Conservation (phyloP, 1,140 invertebrate genomes). For the Drosophila bocqueti region DNA sequence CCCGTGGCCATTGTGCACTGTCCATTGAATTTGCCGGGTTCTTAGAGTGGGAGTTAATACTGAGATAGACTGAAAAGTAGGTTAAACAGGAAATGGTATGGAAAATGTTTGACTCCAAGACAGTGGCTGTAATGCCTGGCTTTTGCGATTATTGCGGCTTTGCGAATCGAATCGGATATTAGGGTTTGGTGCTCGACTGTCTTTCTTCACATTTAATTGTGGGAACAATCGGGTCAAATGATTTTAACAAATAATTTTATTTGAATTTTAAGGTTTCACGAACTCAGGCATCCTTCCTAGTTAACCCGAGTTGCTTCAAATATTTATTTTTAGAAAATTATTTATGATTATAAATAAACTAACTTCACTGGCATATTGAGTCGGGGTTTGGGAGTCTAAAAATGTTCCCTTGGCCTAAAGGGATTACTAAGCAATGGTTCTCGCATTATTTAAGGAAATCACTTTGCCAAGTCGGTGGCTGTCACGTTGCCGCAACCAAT, state of each 20-base stretch:
- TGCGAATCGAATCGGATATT: neutral
- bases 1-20: conserved; percentile 25
- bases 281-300: neutral
- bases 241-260: neutral
- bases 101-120: conserved; percentile 11
- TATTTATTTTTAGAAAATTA: no score
- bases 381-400: neutral
- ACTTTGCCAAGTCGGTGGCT: conserved; percentile 22
- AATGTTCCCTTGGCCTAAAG: neutral
- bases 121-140: neutral
- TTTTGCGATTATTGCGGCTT: neutral
- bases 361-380: neutral
- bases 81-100: conserved; percentile 9
- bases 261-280: neutral
- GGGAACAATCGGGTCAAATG: neutral
- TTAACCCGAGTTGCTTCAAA: no score
- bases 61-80: conserved; percentile 4
- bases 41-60: conserved; percentile 13
- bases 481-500: conserved; percentile 30
- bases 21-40: conserved; percentile 20
- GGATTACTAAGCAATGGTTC: conserved; percentile 5
- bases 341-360: neutral
- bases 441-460: conserved; percentile 30
- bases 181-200: neutral
- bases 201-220: neutral